These are phyloP conservation scores for Phlogophora meticulosa DNA, from an alignment of 2,888 invertebrate genomes.

Conservation along the genomic window DNA sequence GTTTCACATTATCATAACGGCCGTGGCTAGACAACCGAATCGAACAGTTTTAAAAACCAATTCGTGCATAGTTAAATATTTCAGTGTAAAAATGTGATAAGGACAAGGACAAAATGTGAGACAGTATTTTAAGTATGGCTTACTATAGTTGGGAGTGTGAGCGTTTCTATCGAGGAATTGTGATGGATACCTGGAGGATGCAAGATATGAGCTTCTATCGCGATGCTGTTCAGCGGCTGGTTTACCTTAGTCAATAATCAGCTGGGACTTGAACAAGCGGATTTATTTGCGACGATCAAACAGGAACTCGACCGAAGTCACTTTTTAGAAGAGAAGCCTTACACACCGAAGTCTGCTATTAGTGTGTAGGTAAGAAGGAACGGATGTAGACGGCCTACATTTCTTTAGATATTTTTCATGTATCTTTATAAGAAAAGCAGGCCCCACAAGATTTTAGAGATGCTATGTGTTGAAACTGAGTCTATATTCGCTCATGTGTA, in stretches of 20 bases:
- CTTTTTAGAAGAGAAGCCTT: constrained; percentile 5
- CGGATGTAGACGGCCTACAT: constrained; percentile 10
- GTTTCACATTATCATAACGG: constrained; percentile 27
- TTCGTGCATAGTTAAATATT: constrained; percentile 50
- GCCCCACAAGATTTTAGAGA: too few species aligned
- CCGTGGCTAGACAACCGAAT: constrained; percentile 9
- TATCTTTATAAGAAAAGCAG: not conserved
- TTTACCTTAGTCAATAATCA: constrained; percentile 67
- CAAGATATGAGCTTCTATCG: constrained; percentile 34
- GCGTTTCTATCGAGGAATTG: constrained; percentile 14
- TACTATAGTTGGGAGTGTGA: constrained; percentile 40
- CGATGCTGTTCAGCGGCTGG: constrained; percentile 56
- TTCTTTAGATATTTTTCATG: not conserved
- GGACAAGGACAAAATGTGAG: constrained; percentile 58
- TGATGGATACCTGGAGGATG: constrained; percentile 29
- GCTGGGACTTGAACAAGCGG: constrained; percentile 53
- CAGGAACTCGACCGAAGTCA: not conserved
- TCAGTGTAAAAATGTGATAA: constrained; percentile 61
- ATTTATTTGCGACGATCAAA: constrained; percentile 42
- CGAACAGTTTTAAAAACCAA: constrained; percentile 36
- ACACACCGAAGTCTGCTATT: not conserved
- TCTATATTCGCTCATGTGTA: not conserved
- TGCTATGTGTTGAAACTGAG: not conserved
- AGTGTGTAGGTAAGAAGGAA: too few species aligned
- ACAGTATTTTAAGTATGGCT: constrained; percentile 57